phyloP scores from a whole-genome alignment of 2,888 invertebrate genomes.

The Coleophora deauratella region DNA sequence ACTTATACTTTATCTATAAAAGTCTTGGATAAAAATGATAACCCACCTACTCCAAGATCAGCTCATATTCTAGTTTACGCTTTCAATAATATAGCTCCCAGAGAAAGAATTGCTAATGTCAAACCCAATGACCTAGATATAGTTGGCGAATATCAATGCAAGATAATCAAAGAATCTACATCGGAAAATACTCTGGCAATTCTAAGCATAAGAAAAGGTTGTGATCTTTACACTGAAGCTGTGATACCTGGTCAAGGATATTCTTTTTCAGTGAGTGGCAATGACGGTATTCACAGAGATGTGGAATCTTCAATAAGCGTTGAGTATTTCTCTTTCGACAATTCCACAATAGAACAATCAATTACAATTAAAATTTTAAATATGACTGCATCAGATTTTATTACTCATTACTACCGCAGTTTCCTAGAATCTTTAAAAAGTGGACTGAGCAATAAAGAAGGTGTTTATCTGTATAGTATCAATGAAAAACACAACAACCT shows the following conservation, averaged over 20 bases:
- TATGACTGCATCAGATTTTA: slow-evolving; percentile 81
- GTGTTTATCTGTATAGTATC: slow-evolving; percentile 81
- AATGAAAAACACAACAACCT: slow-evolving; percentile 78
- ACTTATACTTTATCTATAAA: slow-evolving; percentile 84
- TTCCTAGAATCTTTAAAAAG: slow-evolving; percentile 81
- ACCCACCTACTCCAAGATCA: slow-evolving; percentile 88
- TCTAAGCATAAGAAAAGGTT: slow-evolving; percentile 82
- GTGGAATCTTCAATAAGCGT: slow-evolving; percentile 91
- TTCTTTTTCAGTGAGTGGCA: slow-evolving; percentile 87
- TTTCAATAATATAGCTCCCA: slow-evolving; percentile 82
- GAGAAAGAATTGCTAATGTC: slow-evolving; percentile 90
- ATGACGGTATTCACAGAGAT: slow-evolving; percentile 90
- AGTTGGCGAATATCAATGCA: slow-evolving; percentile 92
- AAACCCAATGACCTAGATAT: slow-evolving; percentile 94
- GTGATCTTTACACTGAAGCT: slow-evolving; percentile 84
- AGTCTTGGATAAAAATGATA: slow-evolving; percentile 92
- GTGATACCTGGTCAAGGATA: slow-evolving; percentile 83
- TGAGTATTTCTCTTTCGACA: slow-evolving; percentile 86
- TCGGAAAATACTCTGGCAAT: slow-evolving; percentile 73
- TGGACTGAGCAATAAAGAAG: slow-evolving; percentile 78
- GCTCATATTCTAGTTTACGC: slow-evolving; percentile 86
- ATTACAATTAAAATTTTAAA: slow-evolving; percentile 84
- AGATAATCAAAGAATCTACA: slow-evolving; percentile 80
- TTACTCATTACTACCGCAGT: slow-evolving; percentile 83
- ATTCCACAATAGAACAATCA: slow-evolving; percentile 87